Percentiles rank a stretch among this genome's conserved stretches.
These are phyloP conservation scores for Jordanella pulchra DNA, from an alignment of 2,797 vertebrate species.

Conservation along the genomic window DNA sequence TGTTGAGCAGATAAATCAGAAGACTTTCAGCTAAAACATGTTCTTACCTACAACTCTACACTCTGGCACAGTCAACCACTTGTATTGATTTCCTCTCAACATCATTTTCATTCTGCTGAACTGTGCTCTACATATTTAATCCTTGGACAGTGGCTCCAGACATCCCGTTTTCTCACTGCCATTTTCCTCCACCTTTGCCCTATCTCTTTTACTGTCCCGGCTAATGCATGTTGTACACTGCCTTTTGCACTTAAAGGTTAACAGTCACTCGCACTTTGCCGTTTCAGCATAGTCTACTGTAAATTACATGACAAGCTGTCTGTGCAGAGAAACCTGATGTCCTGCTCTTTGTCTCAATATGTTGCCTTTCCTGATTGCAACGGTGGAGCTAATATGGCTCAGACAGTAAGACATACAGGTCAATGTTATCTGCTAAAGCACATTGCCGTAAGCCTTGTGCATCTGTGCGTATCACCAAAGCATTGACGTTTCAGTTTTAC, in stretches of 20 bases:
- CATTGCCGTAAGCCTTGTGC: conserved; percentile 46
- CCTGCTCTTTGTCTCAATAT: conserved; percentile 20
- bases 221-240: conserved; percentile 45
- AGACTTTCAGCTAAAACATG: background rate
- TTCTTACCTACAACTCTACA: conserved; percentile 13
- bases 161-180: conserved; percentile 37
- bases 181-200: conserved; percentile 42
- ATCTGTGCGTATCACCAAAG: conserved; percentile 39
- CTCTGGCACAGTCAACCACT: conserved; percentile 22
- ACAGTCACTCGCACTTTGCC: conserved; percentile 52
- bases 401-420: conserved; percentile 40
- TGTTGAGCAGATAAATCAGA: background rate
- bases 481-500: conserved; percentile 41
- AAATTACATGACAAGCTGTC: conserved; percentile 45
- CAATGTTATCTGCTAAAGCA: conserved; percentile 71
- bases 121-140: conserved; percentile 44
- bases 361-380: conserved; percentile 9
- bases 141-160: conserved; percentile 63
- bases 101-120: conserved; percentile 24
- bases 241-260: conserved; percentile 43
- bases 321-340: conserved; percentile 1
- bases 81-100: conserved; percentile 53
- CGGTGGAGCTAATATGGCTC: conserved; percentile 27
- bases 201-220: conserved; percentile 37
- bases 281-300: conserved; percentile 32